A percentile compares a stretch with the other conserved stretches of the same genome.
phyloP scores from a whole-genome alignment of 2,797 vertebrate genomes.

The Poecilia picta region DNA sequence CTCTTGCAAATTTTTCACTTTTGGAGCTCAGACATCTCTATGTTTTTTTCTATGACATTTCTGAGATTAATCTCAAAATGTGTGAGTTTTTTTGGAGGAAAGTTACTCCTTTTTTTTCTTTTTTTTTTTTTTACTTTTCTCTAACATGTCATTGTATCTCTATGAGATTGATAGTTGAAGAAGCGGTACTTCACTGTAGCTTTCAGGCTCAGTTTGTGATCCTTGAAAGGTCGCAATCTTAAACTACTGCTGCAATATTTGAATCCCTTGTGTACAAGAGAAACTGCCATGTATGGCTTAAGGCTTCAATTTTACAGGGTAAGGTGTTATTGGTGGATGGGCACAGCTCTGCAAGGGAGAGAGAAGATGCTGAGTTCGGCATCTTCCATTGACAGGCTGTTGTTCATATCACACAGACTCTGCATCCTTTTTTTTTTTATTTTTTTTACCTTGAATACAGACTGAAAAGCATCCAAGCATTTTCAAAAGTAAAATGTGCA shows the following conservation, averaged over 20 bases:
- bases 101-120: too few relatives aligned
- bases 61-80: too few relatives aligned
- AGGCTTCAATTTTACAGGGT: conserved; percentile 32
- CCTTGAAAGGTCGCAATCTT: conserved; percentile 22
- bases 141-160: neutral
- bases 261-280: conserved; percentile 12
- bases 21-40: too few relatives aligned
- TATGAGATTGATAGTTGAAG: neutral
- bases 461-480: neutral
- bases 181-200: neutral
- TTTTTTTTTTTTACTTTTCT: too few relatives aligned
- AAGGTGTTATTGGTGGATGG: conserved; percentile 26
- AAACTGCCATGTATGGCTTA: neutral
- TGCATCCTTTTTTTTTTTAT: neutral
- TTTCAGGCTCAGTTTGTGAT: conserved; percentile 4
- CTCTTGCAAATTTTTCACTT: too few relatives aligned
- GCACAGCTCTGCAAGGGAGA: conserved; percentile 17
- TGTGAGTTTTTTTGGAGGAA: neutral
- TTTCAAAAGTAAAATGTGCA: neutral
- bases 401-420: conserved; percentile 25
- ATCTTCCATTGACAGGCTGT: conserved; percentile 17
- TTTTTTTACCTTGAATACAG: conserved; percentile 14
- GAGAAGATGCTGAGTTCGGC: conserved; percentile 49
- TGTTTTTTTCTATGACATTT: too few relatives aligned
- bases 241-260: conserved; percentile 11